Evolutionary conservation across 1,140 invertebrate species (phyloP), one percentile per base, ranked within the genome.

Genomic region (Drosophila oshimai): DNA sequence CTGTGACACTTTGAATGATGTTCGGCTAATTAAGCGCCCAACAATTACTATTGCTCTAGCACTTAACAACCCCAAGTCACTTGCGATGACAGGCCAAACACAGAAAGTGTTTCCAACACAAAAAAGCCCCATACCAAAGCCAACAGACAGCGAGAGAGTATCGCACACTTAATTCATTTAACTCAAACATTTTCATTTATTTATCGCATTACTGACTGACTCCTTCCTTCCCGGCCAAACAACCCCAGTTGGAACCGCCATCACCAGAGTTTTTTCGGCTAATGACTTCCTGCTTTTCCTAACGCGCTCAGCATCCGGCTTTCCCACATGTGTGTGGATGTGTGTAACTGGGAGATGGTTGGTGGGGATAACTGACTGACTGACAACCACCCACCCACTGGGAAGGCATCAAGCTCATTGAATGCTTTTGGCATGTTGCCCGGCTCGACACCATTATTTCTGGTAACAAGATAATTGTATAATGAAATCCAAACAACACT

Each of bases 401-500:
- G 28, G 17, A 9, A 18, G 6, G 55, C 46, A 68, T 64, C 67
- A 58, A 42, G 69, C 67, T 74, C 83, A 86, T 87, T 87, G 81
- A 88, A 88, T 86, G 83, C 87, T 86, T 88, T 67, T 88, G 77
- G 81, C 81, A 88, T 87, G 76, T 87, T 89, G 81, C 81, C 81
- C 81, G 76, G 74, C 80, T 24, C 80, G 80, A 86, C 81, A 87
- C 80, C 81, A 87, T 87, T 88, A 87, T 87, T 88, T 87, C 81
- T 83, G 83, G 73, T 87, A 87, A 87, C 81, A 88, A 87, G 81
- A 87, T 87, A 87, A 87, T 87, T 87, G 81, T 77, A 88, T 87
- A 87, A 87, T 87, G 81, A 87, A 87, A 88, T 87, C 81, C 83
- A 87, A 87, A 87, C 80, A 86, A 86, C 81, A 88, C 81, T 86